Base-by-base conservation (phyloP, 2,113 vertebrate species). In the Caranx ignobilis region DNA sequence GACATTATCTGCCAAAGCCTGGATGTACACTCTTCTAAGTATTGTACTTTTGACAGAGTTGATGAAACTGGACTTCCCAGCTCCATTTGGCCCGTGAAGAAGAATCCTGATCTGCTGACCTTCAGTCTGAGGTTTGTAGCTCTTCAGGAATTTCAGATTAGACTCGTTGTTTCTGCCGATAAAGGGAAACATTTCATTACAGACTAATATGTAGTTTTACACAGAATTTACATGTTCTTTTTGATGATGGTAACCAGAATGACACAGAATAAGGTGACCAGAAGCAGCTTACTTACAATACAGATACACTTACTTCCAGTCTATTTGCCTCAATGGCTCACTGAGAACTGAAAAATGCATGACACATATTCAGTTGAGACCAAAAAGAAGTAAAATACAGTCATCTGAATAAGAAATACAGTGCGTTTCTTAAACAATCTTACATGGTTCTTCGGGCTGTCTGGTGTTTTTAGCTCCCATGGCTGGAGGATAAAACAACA, bases 21-120 rank as follows among this genome's bases (percentile, higher is more conserved):
- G 26, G 13, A 1, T 6, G 13, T 13, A 45, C 2, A 75, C 56
- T 10, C 41, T 43, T 11, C 26, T 35, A 0, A 11, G 9, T 8
- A 57, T 11, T 6, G 5, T 43, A 21, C 35, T 71, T 2, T 64
- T 4, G 0, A 76, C 37, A 0, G 74, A 83, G 37, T 77, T 81
- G 56, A 85, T 21, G 57, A 77, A 82, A 35, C 76, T 79, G 82
- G 82, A 84, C 12, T 84, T 83, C 67, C 81, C 81, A 13, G 56
- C 62, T 31, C 45, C 1, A 11, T 0, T 3, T 0, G 12, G 52
- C 3, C 83, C 83, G 3, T 81, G 10, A 12, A 82, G 74, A 0
- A 86, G 84, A 60, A 86, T 78, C 43, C 79, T 50, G 64, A 81
- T 11, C 21, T 52, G 59, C 19, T 18, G 54, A 13, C 7, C 15